A percentile compares a stretch with the other conserved stretches of the same genome.
Evolutionary conservation across 92 coral and sea anemone genomes (phyloP).

Genomic region (Anthopleura xanthogrammica): DNA sequence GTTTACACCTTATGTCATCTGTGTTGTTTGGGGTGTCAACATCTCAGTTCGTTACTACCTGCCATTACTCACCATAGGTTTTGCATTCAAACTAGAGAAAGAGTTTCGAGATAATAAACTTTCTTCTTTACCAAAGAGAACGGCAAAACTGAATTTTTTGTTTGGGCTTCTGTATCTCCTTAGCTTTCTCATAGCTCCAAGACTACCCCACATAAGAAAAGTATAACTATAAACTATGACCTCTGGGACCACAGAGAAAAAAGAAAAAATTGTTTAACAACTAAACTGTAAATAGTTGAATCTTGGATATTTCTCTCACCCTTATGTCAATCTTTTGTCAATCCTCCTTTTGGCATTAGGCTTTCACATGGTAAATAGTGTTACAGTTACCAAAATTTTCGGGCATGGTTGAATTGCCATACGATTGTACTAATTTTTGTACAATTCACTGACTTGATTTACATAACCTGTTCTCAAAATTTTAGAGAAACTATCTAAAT

Average conservation of each 20-base stretch:
- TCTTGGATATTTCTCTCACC: not conserved
- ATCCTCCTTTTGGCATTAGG: too few relatives aligned
- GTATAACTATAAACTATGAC: not conserved
- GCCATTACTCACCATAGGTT: conserved; percentile 65
- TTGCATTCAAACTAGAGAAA: conserved; percentile 83
- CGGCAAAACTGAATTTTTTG: conserved; percentile 82
- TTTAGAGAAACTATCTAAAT: too few relatives aligned
- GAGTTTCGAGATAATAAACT: conserved; percentile 71
- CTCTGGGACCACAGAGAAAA: not conserved
- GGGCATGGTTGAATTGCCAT: too few relatives aligned
- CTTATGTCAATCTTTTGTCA: too few relatives aligned
- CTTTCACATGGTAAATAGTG: too few relatives aligned
- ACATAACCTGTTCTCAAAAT: too few relatives aligned
- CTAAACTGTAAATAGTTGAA: not conserved
- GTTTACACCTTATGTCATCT: conserved; percentile 84
- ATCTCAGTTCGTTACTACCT: conserved; percentile 65
- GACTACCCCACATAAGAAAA: conserved; percentile 53
- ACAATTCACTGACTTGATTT: too few relatives aligned
- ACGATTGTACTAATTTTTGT: too few relatives aligned
- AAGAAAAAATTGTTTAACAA: too few relatives aligned
- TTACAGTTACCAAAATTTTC: too few relatives aligned
- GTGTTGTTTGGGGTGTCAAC: conserved; percentile 81
- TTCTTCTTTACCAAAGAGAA: conserved; percentile 56
- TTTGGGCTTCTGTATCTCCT: conserved; percentile 76
- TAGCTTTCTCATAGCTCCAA: conserved; percentile 73